Evolutionary conservation across 2,797 vertebrate species (phyloP), one percentile per base, ranked within the genome.

Genomic region (Sebastes nivosus): DNA sequence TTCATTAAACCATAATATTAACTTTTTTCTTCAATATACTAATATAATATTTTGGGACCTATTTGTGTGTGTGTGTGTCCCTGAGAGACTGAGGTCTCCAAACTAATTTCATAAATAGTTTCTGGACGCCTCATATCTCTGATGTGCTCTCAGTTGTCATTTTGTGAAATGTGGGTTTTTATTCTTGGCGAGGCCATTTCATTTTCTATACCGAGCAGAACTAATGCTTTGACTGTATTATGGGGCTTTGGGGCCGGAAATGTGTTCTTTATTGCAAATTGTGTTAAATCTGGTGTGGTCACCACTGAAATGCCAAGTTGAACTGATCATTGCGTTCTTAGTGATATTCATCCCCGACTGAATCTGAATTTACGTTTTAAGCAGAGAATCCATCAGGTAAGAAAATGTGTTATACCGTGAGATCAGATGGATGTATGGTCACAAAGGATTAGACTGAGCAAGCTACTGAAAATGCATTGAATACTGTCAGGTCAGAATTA

Each of bases 391-490:
- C 14, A 72, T 90, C 59, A 42, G 0, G 0, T 12, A 4, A 36
- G 61, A 72, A 38, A 38, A 65, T 75, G 69, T 16, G 67, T 59
- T 71, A 25, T 16, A 14, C 60, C 13, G 22, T 32, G 13, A 20
- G 13, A 24, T 54, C 52, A 81, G 82, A 80, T 77, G 29, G 77
- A 81, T 82, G 73, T 46, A 46, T 18, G 67, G 69, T 87, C 68
- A 71, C 57, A 32, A 75, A 70, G 42, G 61, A 70, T 70, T 65
- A 34, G 13, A 67, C 36, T 8, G 50, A 42, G 14, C 18, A 3
- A 65, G 61, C 54, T 58, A 60, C 52, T 80, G 29, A 80, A 85
- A 81, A 86, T 57, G 55, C 32, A 72, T 66, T 2, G 9, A 71
- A 75, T 22, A 14, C 67, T 60, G 81, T 81, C 72, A 75, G 71